Evolutionary conservation across 2,113 vertebrate species (phyloP).

Genomic region (Coptodon bakossiorum): DNA sequence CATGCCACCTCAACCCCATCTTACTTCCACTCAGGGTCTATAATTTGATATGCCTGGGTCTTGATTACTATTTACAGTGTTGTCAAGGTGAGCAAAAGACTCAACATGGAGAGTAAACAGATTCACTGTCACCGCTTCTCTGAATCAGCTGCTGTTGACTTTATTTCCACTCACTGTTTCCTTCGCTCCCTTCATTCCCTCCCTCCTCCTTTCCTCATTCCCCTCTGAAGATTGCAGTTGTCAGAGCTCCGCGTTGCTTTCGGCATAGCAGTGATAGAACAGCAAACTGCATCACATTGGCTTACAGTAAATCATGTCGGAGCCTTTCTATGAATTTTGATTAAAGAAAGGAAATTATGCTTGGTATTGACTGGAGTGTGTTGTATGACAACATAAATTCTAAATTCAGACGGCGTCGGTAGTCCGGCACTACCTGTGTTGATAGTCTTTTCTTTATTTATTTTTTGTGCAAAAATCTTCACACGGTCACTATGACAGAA

Average conservation of each 20-base stretch:
- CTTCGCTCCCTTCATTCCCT: neutral
- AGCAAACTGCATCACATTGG: neutral
- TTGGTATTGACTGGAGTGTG: neutral
- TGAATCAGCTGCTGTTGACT: slow-evolving; percentile 32
- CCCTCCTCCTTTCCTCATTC: neutral
- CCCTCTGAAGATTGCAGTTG: slow-evolving; percentile 16
- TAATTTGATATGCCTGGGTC: slow-evolving; percentile 46
- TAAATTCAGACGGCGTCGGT: neutral
- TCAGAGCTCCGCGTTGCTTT: slow-evolving; percentile 3
- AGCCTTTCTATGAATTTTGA: neutral
- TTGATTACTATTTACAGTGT: slow-evolving; percentile 53
- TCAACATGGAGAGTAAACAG: slow-evolving; percentile 33
- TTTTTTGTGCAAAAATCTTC: neutral
- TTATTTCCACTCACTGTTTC: neutral
- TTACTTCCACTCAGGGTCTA: neutral
- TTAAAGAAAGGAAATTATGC: neutral
- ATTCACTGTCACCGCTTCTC: slow-evolving; percentile 12
- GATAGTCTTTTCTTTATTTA: neutral
- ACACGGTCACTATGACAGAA: neutral
- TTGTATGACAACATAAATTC: neutral
- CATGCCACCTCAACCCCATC: neutral
- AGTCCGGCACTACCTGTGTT: neutral
- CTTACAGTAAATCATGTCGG: slow-evolving; percentile 14
- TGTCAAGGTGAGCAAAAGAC: slow-evolving; percentile 39
- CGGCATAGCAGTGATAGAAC: neutral